phyloP scores from a whole-genome alignment of 2,113 vertebrate genomes.

The Cryptoleucopteryx plumbea region DNA sequence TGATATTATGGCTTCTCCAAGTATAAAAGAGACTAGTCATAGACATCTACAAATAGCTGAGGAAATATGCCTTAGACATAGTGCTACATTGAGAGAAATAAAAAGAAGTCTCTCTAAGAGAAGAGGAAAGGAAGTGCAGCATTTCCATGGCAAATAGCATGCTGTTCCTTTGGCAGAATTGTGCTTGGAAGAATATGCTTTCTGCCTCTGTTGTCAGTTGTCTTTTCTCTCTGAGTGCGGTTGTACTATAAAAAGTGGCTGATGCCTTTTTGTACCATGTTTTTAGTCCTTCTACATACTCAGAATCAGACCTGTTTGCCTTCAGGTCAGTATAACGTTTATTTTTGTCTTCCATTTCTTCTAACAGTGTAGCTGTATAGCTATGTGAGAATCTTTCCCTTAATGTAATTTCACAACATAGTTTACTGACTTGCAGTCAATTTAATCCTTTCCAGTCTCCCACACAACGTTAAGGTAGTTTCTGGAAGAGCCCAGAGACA shows the following conservation, averaged over 20 bases:
- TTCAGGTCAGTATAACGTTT: neutral
- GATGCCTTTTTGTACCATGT: neutral
- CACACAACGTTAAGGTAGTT: neutral
- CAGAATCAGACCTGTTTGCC: neutral
- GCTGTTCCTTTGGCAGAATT: neutral
- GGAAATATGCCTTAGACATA: neutral
- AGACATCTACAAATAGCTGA: neutral
- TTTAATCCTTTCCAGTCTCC: neutral
- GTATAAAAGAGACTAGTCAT: neutral
- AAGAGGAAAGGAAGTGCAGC: neutral
- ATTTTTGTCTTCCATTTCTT: neutral
- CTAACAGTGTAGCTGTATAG: neutral
- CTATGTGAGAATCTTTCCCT: neutral
- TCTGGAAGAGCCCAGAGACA: neutral
- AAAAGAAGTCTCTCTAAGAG: neutral
- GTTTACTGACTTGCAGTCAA: neutral
- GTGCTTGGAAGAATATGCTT: neutral
- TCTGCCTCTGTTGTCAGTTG: neutral
- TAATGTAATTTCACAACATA: neutral
- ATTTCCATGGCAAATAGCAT: neutral
- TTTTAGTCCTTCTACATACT: neutral
- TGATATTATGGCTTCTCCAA: no score
- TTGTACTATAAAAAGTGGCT: neutral
- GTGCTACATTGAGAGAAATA: neutral
- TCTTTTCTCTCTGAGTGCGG: neutral